Evolutionary conservation across 37 sponge, comb jelly and placozoan species (phyloP).

Genomic region (Haliclona indistincta): DNA sequence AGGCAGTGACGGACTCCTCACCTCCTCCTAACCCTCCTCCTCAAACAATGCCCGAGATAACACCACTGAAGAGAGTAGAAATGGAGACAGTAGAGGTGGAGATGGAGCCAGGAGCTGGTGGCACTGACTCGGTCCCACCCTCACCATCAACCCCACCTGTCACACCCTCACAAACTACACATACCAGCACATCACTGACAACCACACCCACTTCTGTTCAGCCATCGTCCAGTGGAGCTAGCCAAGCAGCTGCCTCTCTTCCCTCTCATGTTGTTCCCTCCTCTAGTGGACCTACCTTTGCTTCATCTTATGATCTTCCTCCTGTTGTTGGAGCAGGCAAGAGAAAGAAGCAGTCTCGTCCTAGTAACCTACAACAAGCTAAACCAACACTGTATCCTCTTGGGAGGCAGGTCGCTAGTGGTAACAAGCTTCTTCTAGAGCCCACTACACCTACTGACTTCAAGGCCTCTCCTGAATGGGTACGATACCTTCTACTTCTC

Average conservation of each 20-base stretch:
- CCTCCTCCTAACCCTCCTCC: neutral
- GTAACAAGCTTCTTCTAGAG: constrained; percentile 57
- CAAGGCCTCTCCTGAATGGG: constrained; percentile 86
- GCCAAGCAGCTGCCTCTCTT: neutral
- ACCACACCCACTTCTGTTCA: constrained; percentile 5
- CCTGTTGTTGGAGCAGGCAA: neutral
- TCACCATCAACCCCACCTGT: neutral
- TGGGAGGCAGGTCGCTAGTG: constrained; percentile 47
- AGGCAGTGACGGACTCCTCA: too few relatives aligned
- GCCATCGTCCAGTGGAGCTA: constrained; percentile 1
- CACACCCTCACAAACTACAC: too few relatives aligned
- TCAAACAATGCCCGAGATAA: neutral
- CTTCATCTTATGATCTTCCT: constrained; percentile 8
- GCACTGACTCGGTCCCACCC: neutral
- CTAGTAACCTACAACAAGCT: too few relatives aligned
- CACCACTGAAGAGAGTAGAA: constrained; percentile 25
- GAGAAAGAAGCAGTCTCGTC: neutral
- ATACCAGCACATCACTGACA: neutral
- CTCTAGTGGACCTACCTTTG: neutral
- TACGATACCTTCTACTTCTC: constrained; percentile 13
- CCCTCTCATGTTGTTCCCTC: neutral
- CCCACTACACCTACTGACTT: constrained; percentile 63
- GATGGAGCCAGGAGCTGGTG: constrained; percentile 23
- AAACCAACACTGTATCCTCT: constrained; percentile 46
- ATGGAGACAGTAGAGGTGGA: constrained; percentile 68